Evolutionary conservation across 2,113 vertebrate genomes (phyloP).

Genomic region (Xyliphius kryptos): DNA sequence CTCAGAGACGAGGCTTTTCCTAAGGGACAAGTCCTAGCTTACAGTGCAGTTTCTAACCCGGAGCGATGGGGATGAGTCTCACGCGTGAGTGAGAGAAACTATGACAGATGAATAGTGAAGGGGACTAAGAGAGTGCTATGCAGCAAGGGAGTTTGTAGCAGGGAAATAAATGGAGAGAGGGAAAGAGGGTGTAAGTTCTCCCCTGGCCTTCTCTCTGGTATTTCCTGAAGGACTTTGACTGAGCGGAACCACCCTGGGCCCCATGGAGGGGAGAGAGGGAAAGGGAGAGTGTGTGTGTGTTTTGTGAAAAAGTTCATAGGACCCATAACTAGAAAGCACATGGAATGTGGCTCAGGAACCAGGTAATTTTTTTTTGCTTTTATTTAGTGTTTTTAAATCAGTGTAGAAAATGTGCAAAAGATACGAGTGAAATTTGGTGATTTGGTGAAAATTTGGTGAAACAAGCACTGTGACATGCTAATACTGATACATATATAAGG

Average conservation of each 20-base stretch:
- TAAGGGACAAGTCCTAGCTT: not conserved
- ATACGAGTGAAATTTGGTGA: no score
- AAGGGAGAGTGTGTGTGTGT: no score
- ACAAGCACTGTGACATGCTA: no score
- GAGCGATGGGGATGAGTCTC: constrained; percentile 14
- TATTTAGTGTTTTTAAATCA: no score
- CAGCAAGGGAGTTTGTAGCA: constrained; percentile 18
- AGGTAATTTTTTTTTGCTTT: no score
- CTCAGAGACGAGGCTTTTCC: not conserved
- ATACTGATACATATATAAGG: no score
- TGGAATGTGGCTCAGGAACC: no score
- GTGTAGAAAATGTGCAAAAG: no score
- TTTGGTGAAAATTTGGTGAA: no score
- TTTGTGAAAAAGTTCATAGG: no score
- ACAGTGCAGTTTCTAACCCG: no score
- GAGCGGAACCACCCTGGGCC: constrained; percentile 69
- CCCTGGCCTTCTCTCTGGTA: constrained; percentile 63
- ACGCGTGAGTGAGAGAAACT: constrained; percentile 8
- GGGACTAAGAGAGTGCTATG: constrained; percentile 15
- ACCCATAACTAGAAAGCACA: no score
- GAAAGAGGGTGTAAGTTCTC: constrained; percentile 56
- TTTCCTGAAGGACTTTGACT: constrained; percentile 74
- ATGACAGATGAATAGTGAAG: constrained; percentile 32
- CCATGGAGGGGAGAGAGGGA: constrained; percentile 49
- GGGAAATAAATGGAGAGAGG: constrained; percentile 53